Percentiles rank a stretch among this genome's conserved stretches.
Conservation (phyloP, 2,797 vertebrate genomes). For the Garrulus glandarius region DNA sequence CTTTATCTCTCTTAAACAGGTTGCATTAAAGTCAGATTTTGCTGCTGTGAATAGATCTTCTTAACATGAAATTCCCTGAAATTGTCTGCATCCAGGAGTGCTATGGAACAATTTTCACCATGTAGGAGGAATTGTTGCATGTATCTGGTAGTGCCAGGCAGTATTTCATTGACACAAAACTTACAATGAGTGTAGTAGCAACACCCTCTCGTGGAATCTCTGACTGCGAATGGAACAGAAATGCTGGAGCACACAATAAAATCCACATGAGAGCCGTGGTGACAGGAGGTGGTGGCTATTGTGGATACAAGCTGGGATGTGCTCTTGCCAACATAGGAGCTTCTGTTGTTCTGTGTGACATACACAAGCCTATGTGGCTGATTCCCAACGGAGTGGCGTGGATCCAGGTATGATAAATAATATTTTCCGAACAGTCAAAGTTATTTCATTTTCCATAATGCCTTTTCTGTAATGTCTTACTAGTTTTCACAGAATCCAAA, state of each 20-base stretch:
- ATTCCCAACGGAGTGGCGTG: constrained; percentile 78
- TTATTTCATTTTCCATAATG: background rate
- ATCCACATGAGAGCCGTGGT: constrained; percentile 80
- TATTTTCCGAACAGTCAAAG: background rate
- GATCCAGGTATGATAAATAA: constrained; percentile 80
- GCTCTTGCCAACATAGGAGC: constrained; percentile 80
- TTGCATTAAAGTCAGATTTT: background rate
- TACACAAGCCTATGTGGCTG: constrained; percentile 78
- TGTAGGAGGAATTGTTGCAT: background rate
- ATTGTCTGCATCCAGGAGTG: constrained; percentile 16
- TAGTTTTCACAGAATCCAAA: background rate
- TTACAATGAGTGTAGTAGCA: constrained; percentile 34
- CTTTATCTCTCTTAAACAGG: constrained; percentile 2
- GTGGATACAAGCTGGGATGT: constrained; percentile 87
- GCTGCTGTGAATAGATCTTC: constrained; percentile 44
- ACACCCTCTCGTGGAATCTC: background rate
- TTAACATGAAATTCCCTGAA: constrained; percentile 77
- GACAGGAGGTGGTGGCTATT: constrained; percentile 90
- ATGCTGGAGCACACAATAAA: background rate
- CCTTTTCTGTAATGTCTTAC: background rate
- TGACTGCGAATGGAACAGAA: background rate
- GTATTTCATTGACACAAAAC: constrained; percentile 18
- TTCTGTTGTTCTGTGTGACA: constrained; percentile 86
- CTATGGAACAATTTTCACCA: constrained; percentile 67
- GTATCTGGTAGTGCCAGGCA: background rate